These are phyloP conservation scores for Remorina albescens DNA, from an alignment of 2,797 vertebrate species.

Conservation along the genomic window DNA sequence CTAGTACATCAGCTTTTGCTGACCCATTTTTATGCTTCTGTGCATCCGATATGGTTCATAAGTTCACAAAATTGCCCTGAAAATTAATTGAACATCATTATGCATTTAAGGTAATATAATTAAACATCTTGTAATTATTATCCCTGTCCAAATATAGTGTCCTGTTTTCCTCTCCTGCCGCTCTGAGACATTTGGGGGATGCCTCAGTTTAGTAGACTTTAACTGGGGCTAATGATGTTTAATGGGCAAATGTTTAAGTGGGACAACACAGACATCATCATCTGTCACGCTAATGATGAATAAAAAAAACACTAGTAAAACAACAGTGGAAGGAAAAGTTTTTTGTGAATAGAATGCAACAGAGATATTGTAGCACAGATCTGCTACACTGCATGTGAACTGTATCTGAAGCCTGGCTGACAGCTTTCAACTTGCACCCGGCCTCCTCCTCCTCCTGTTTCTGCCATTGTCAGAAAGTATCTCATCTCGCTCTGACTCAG, in stretches of 20 bases:
- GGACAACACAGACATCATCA: conserved; percentile 21
- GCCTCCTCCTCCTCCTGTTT: conserved; percentile 36
- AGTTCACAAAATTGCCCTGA: conserved; percentile 66
- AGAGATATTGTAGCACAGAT: background rate
- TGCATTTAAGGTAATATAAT: conserved; percentile 74
- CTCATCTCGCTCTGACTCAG: conserved; percentile 63
- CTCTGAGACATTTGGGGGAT: conserved; percentile 11
- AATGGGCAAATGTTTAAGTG: conserved; percentile 23
- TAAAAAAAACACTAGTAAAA: background rate
- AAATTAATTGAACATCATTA: conserved; percentile 76
- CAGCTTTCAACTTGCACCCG: conserved; percentile 64
- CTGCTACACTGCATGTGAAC: conserved; percentile 50
- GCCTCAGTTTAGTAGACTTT: conserved; percentile 26
- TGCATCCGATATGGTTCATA: conserved; percentile 62
- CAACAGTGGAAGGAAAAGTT: background rate
- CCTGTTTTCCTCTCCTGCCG: conserved; percentile 5
- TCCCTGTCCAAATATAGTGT: conserved; percentile 16
- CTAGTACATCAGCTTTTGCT: conserved; percentile 63
- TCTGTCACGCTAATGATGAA: background rate
- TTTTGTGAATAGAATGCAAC: conserved; percentile 4
- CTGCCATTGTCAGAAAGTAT: conserved; percentile 74
- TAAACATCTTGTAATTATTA: conserved; percentile 68
- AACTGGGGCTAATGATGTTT: conserved; percentile 28
- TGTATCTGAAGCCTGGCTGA: conserved; percentile 63
- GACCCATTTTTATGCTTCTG: conserved; percentile 72